Conservation (phyloP, 1,140 invertebrate genomes). For the Polypedilum pembai region DNA sequence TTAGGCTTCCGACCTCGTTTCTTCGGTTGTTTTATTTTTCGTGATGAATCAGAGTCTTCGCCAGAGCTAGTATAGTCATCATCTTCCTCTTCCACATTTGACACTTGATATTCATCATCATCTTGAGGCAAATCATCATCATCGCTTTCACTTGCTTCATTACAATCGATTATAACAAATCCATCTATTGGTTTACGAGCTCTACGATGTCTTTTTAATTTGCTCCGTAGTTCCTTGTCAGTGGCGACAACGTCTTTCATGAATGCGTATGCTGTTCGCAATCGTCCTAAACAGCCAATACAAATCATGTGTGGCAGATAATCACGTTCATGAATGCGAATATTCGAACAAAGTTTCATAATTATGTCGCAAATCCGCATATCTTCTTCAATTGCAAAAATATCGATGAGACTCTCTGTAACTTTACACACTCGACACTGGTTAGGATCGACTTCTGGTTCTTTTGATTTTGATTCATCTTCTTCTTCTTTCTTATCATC, state of each 20-base stretch:
- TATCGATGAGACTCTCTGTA: conserved; percentile 36
- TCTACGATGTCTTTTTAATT: conserved; percentile 42
- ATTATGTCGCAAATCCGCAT: conserved; percentile 39
- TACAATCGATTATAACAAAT: conserved; percentile 44
- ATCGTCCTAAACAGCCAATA: conserved; percentile 36
- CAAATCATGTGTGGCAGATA: conserved; percentile 43
- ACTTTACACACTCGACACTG: conserved; percentile 41
- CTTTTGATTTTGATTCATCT: conserved; percentile 31
- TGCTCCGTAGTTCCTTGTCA: conserved; percentile 40
- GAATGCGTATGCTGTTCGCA: conserved; percentile 39
- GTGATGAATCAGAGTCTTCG: conserved; percentile 36
- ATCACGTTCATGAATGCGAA: conserved; percentile 40
- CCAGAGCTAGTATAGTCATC: conserved; percentile 35
- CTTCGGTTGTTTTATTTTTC: neutral
- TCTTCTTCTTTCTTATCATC: neutral
- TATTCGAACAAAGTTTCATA: conserved; percentile 39
- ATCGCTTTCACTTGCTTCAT: conserved; percentile 34
- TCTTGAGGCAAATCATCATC: conserved; percentile 39
- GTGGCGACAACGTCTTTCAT: conserved; percentile 41
- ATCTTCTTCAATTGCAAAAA: conserved; percentile 36
- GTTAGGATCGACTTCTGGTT: conserved; percentile 38
- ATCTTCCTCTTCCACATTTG: conserved; percentile 36
- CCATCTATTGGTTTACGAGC: conserved; percentile 39
- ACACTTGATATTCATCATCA: conserved; percentile 41
- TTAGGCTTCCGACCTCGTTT: conserved; percentile 24